Conservation (phyloP, 2,797 vertebrate genomes). For the Gallinago nigripennis region DNA sequence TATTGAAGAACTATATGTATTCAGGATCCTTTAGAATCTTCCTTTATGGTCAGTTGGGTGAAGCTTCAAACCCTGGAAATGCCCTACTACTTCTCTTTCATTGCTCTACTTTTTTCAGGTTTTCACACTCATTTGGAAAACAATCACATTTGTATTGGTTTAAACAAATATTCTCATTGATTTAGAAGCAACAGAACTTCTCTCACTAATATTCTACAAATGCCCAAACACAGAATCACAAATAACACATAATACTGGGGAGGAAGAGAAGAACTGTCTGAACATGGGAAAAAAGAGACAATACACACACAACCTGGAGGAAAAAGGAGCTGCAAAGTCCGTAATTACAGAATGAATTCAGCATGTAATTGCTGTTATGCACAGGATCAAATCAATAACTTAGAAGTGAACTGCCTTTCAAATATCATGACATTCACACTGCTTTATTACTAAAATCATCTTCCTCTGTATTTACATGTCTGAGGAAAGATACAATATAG, state of each 20-base stretch:
- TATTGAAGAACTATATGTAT: fast-evolving
- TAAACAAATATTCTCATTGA: neutral
- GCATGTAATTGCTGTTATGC: neutral
- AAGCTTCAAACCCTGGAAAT: neutral
- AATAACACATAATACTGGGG: neutral
- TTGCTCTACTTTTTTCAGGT: neutral
- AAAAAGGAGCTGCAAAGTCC: neutral
- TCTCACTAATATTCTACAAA: neutral
- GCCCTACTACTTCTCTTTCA: neutral
- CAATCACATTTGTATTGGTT: neutral
- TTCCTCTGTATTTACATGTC: neutral
- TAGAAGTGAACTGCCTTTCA: neutral
- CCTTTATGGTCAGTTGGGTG: neutral
- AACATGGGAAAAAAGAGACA: neutral
- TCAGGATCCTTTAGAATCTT: neutral
- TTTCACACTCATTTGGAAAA: neutral
- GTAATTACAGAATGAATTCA: neutral
- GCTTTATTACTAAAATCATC: neutral
- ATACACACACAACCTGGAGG: neutral
- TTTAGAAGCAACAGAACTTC: neutral
- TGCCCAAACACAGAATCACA: neutral
- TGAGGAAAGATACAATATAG: neutral
- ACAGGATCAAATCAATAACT: neutral
- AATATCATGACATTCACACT: neutral
- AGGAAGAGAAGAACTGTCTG: neutral